Conservation (phyloP, 2,113 vertebrate genomes). For the Gila orcuttii region DNA sequence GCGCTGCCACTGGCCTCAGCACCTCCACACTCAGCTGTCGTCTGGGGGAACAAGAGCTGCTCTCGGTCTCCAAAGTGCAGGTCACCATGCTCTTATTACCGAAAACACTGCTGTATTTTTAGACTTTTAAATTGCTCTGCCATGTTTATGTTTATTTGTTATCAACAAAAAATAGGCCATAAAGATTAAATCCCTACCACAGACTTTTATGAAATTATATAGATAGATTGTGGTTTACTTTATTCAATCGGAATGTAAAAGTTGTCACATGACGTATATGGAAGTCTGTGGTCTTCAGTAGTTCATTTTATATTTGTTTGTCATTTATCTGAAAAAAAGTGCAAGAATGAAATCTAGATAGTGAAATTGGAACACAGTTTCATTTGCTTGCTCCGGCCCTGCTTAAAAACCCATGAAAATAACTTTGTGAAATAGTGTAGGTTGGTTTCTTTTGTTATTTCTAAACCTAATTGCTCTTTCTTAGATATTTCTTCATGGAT, state of each 20-base stretch:
- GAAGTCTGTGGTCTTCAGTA: neutral
- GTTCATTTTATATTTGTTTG: neutral
- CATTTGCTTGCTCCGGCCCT: neutral
- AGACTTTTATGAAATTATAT: neutral
- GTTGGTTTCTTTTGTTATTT: neutral
- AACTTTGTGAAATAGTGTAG: neutral
- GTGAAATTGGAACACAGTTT: neutral
- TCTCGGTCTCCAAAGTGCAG: slow-evolving; percentile 50
- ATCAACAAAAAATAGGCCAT: slow-evolving; percentile 3
- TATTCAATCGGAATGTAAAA: neutral
- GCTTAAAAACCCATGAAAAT: neutral
- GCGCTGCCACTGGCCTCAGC: slow-evolving; percentile 60
- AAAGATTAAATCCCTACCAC: slow-evolving; percentile 3
- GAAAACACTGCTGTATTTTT: slow-evolving; percentile 73
- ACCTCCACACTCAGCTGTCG: slow-evolving; percentile 75
- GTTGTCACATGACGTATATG: neutral
- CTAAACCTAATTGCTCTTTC: neutral
- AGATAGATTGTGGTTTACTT: neutral
- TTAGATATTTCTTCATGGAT: neutral
- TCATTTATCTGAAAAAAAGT: neutral
- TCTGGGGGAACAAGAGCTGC: slow-evolving; percentile 72
- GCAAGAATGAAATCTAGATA: neutral
- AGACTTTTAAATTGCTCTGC: slow-evolving; percentile 52
- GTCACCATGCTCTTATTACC: slow-evolving; percentile 67
- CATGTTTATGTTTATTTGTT: slow-evolving; percentile 66